Evolutionary conservation across 2,888 invertebrate species (phyloP), one percentile per base, ranked within the genome.

Genomic region (Himalopsyche anomala): DNA sequence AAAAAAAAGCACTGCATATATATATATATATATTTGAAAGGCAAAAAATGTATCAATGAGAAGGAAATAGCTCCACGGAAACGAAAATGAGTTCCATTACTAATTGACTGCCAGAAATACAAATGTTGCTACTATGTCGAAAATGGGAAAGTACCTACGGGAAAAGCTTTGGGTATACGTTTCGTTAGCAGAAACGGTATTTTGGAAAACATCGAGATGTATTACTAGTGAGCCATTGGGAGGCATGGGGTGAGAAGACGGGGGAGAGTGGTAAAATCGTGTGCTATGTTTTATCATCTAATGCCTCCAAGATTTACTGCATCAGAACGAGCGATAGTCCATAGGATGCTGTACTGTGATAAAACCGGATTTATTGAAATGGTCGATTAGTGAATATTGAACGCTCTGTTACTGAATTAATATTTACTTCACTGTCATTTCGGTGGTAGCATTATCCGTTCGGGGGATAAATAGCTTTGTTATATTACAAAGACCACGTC

Each of bases 351-450:
- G 74, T 19, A 6, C 28, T 74, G 74, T 74, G 12, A 74, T 74
- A 74, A 74, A 74, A 74, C 74, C 74, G 74, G 36, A 74, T 74
- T 74, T 74, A 74, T 74, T 74, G 74, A 74, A 74, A 74, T 74
- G 74, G 74, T 74, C 74, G 38, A 74, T 74, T 74, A 74, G 74
- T 74, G 74, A 74, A 36, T 36, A 36, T 36, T 15, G 36, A 36
- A 36, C 74, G 74, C 74, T 74, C 74, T 36, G 36, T 74, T 74
- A 74, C 74, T 11, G 38, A 74, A 74, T 74, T 74, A 74, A 74
- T 74, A 74, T 74, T 36, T 38, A 74, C 74, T 74, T 15, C 38
- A 36, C 36, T 74, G 74, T 74, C 74, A 74, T 74, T 74, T 74
- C 8, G 12, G 19, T 38, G 11, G 74, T 74, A 36, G 15, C 36